Conservation (phyloP, 2,888 invertebrate species). For the Drosophila mimetica region DNA sequence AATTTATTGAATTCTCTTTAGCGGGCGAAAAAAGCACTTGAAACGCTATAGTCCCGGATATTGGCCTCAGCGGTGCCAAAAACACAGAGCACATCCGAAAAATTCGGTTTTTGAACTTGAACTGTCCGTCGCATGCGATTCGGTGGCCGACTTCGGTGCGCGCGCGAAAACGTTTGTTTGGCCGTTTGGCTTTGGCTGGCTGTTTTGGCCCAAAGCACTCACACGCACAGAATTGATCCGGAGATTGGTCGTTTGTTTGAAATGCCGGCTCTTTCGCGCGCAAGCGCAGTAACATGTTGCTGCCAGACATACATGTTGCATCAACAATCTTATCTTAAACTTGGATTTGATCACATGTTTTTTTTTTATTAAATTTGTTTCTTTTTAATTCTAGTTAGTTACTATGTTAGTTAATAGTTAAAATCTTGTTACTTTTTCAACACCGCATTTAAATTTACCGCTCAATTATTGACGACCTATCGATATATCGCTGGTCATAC, state of each 20-base stretch:
- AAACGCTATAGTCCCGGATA: conserved; percentile 59
- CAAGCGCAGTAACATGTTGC: conserved; percentile 51
- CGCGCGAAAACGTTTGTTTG: conserved; percentile 57
- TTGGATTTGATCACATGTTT: background rate
- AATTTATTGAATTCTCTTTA: conserved; percentile 42
- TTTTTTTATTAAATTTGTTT: background rate
- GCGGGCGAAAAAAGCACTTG: conserved; percentile 37
- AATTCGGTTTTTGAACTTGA: conserved; percentile 31
- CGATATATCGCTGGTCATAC: background rate
- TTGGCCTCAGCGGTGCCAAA: conserved; percentile 60
- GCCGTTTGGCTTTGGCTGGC: conserved; percentile 10
- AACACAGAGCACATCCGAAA: conserved; percentile 43
- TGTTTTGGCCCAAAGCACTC: conserved; percentile 29
- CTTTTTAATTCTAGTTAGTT: no score
- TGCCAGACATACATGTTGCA: conserved; percentile 9
- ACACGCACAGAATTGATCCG: conserved; percentile 35
- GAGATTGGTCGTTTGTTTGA: conserved; percentile 31
- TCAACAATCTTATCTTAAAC: no score
- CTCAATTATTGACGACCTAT: background rate
- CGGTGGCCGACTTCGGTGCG: no score
- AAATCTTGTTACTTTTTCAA: background rate
- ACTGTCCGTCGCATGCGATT: conserved; percentile 64
- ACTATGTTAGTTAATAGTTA: no score
- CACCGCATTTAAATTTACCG: background rate
- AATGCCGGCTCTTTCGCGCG: conserved; percentile 58